Evolutionary conservation across 2,797 vertebrate genomes (phyloP), one percentile per base, ranked within the genome.

Genomic region (Crenuchus spilurus): DNA sequence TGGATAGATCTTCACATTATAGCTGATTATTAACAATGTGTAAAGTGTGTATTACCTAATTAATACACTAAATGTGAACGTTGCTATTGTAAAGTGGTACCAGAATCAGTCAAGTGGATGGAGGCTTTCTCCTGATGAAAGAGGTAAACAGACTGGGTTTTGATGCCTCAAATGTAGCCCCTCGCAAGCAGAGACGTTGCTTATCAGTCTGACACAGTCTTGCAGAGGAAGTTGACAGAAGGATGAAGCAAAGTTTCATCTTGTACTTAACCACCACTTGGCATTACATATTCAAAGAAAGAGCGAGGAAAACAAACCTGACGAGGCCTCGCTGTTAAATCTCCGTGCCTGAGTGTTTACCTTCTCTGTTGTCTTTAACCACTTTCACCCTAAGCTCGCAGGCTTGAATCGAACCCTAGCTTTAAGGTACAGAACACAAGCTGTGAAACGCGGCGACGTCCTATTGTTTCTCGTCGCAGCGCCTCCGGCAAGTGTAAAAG

Each of bases 401-500:
- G 44, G 13, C 48, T 65, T 75, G 79, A 81, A 83, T 81, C 74
- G 60, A 77, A 39, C 73, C 39, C 13, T 2, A 48, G 73, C 30
- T 66, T 81, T 64, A 64, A 64, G 62, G 82, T 83, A 81, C 84
- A 84, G 63, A 70, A 83, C 74, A 63, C 80, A 74, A 2, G 77
- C 88, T 80, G 85, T 42, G 37, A 83, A 84, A 81, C 65, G 70
- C 74, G 49, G 77, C 68, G 80, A 78, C 77, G 74, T 81, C 42
- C 55, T 78, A 86, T 91, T 91, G 88, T 91, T 90, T 88, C 85
- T 85, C 75, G 62, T 76, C 72, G 68, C 84, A 87, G 75, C 77
- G 90, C 91, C 90, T 86, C 73, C 58, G 91, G 90, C 90, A 82
- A 87, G 74, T 83, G 87, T 87, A 89, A 80, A 87, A 85, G 85